Evolutionary conservation across 2,888 invertebrate genomes (phyloP), one percentile per base, ranked within the genome.

Genomic region (Alviniconcha strummeri): DNA sequence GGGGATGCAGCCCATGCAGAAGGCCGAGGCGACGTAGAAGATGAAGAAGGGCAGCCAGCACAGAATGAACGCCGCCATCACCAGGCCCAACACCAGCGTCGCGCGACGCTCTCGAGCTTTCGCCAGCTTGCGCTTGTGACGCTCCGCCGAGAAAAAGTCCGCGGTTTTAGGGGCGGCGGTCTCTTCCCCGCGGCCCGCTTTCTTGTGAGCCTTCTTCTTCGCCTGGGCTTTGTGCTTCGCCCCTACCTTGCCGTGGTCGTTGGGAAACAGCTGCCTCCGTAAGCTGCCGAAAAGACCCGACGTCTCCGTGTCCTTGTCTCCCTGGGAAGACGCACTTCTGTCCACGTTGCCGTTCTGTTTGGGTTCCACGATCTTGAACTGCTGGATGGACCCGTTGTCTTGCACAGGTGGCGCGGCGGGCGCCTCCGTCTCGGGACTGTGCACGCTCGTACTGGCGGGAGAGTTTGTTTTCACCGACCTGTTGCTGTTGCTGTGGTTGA

Each of bases 31-130:
- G 3, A 94, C 92, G 87, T 94, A 94, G 85, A 94, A 89, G 7
- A 92, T 96, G 95, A 99, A 99, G 94, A 99, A 99, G 0, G 99
- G 99, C 92, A 99, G 95, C 99, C 99, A 99, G 93, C 98, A 98
- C 84, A 98, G 96, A 90, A 99, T 99, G 94, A 99, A 99, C 90
- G 98, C 98, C 86, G 98, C 98, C 97, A 99, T 98, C 89, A 99
- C 99, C 86, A 99, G 96, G 71, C 99, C 99, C 88, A 99, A 95
- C 88, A 99, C 98, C 55, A 99, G 95, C 0, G 99, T 99, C 4
- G 99, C 99, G 77, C 99, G 95, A 91, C 99, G 97, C 94, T 99
- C 99, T 93, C 98, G 97, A 91, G 98, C 98, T 88, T 98, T 95
- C 0, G 98, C 98, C 90, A 99, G 95, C 90, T 98, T 95, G 85